A percentile compares a stretch with the other conserved stretches of the same genome.
Conservation (phyloP, 2,113 vertebrate genomes). For the Rhinoderma darwinii region DNA sequence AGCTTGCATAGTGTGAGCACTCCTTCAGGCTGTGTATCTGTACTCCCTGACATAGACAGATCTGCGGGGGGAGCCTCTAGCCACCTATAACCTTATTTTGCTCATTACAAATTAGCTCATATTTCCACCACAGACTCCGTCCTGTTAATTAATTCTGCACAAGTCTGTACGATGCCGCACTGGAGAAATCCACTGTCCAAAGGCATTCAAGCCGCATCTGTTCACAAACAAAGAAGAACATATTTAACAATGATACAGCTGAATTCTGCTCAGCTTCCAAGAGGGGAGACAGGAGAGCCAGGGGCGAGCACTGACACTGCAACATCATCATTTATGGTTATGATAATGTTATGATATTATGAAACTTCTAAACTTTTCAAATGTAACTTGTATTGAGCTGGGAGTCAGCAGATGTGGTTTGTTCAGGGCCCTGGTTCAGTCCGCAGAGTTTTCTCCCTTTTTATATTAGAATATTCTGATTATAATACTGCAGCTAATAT, state of each 20-base stretch:
- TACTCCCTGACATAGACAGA: conserved; percentile 30
- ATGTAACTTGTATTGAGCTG: conserved; percentile 8
- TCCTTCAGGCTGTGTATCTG: conserved; percentile 38
- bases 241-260: conserved; percentile 58
- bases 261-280: conserved; percentile 43
- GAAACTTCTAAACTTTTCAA: neutral
- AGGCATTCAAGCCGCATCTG: conserved; percentile 56
- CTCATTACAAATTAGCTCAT: conserved; percentile 56
- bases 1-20: conserved; percentile 11
- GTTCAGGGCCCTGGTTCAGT: neutral
- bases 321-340: conserved; percentile 45
- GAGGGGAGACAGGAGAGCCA: conserved; percentile 40
- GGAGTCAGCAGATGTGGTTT: conserved; percentile 6
- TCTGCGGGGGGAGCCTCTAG: conserved; percentile 45
- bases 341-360: conserved; percentile 19
- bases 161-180: conserved; percentile 40
- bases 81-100: conserved; percentile 52
- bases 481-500: neutral
- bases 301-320: conserved; percentile 26
- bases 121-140: conserved; percentile 26
- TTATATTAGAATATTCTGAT: neutral
- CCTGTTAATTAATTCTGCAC: conserved; percentile 55
- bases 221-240: conserved; percentile 54
- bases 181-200: conserved; percentile 58
- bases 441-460: neutral